phyloP scores from a whole-genome alignment of 2,113 vertebrate species.

The Neopipo cinnamomea region DNA sequence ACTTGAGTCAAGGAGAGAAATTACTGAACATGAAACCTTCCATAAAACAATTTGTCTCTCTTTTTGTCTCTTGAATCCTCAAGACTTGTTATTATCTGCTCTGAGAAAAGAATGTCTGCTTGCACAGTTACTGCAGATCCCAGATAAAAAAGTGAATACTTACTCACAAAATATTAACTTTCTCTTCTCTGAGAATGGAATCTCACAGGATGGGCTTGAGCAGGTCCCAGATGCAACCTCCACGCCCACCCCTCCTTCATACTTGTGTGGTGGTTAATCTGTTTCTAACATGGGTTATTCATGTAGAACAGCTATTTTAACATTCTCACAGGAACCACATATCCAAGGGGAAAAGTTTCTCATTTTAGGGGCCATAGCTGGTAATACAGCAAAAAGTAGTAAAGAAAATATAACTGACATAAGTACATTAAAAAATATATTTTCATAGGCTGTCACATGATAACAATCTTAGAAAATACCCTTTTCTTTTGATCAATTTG shows the following conservation, averaged over 20 bases:
- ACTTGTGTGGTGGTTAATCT: neutral
- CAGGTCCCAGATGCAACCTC: neutral
- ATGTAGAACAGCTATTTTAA: neutral
- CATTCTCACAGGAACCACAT: neutral
- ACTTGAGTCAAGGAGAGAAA: neutral
- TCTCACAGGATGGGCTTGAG: neutral
- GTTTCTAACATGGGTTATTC: neutral
- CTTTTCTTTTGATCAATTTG: neutral
- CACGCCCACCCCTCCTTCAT: accelerated
- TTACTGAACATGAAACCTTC: accelerated
- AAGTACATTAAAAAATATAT: neutral
- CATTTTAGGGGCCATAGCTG: neutral
- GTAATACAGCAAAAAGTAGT: neutral
- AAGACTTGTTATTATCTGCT: neutral
- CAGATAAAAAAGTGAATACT: neutral
- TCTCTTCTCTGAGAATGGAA: neutral
- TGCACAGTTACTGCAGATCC: neutral
- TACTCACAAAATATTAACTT: neutral
- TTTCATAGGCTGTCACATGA: neutral
- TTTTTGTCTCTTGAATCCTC: neutral
- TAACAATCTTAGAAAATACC: neutral
- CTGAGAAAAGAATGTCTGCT: neutral
- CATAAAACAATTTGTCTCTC: neutral
- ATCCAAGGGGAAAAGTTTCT: neutral
- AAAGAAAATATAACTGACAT: neutral